These are phyloP conservation scores for Furcifer pardalis DNA, from an alignment of 2,797 vertebrate species.

Conservation along the genomic window DNA sequence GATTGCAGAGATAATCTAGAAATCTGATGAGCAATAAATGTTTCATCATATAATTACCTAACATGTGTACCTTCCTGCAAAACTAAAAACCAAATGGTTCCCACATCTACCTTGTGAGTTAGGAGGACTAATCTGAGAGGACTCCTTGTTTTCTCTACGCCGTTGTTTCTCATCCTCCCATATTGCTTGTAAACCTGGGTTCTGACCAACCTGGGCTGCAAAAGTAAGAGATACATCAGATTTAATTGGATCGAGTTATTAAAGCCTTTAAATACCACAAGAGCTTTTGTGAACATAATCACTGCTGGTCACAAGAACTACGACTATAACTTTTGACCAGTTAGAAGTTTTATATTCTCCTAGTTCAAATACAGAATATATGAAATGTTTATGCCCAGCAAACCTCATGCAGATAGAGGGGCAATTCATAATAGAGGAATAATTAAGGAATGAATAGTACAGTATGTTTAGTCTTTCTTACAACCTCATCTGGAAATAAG, in stretches of 20 bases:
- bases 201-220: slow-evolving; percentile 92
- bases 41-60: not conserved
- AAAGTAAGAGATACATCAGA: slow-evolving; percentile 46
- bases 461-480: no score
- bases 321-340: not conserved
- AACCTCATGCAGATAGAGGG: no score
- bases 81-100: not conserved
- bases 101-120: slow-evolving; percentile 87
- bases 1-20: not conserved
- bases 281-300: slow-evolving; percentile 1
- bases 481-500: no score
- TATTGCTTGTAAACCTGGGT: slow-evolving; percentile 94
- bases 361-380: not conserved
- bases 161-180: slow-evolving; percentile 98
- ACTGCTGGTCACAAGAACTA: slow-evolving; percentile 15
- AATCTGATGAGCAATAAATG: not conserved
- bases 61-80: not conserved
- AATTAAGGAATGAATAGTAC: no score
- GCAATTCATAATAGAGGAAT: no score
- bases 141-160: slow-evolving; percentile 85
- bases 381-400: not conserved
- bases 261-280: slow-evolving; percentile 24
- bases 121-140: slow-evolving; percentile 86
- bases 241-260: not conserved
- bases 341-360: not conserved